phyloP scores from a whole-genome alignment of 2,888 invertebrate genomes.

The Trichopoda pennipes region DNA sequence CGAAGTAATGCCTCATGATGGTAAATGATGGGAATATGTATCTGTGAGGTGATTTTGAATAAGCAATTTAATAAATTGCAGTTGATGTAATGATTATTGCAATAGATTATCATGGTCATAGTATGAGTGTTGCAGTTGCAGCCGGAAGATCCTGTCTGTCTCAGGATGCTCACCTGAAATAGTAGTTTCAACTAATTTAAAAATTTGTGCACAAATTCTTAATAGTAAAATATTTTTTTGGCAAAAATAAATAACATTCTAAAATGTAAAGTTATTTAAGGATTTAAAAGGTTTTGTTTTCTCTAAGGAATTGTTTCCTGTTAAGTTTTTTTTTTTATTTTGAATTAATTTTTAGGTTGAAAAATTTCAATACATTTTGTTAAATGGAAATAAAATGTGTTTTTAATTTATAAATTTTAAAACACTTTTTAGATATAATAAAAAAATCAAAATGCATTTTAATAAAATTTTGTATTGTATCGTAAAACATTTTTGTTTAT shows the following conservation, averaged over 20 bases:
- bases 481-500: no score
- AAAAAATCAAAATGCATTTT: not conserved
- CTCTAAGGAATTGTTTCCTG: no score
- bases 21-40: not conserved
- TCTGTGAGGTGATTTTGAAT: conserved; percentile 37
- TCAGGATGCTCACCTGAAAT: conserved; percentile 82
- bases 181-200: conserved; percentile 81
- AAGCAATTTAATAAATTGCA: conserved; percentile 49
- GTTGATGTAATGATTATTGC: conserved; percentile 73
- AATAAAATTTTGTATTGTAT: no score
- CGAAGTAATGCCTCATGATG: not conserved
- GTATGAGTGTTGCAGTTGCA: conserved; percentile 79
- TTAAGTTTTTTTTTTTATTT: no score
- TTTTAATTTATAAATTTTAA: not conserved
- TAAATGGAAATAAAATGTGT: no score
- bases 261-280: not conserved
- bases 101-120: conserved; percentile 77
- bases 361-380: not conserved
- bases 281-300: not conserved
- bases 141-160: conserved; percentile 81
- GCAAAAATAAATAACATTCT: conserved; percentile 29
- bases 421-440: not conserved
- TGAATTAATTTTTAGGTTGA: not conserved
- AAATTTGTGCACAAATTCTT: conserved; percentile 79
- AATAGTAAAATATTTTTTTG: conserved; percentile 60